Conservation (phyloP, 2,797 vertebrate genomes). For the Thunnus albacares region DNA sequence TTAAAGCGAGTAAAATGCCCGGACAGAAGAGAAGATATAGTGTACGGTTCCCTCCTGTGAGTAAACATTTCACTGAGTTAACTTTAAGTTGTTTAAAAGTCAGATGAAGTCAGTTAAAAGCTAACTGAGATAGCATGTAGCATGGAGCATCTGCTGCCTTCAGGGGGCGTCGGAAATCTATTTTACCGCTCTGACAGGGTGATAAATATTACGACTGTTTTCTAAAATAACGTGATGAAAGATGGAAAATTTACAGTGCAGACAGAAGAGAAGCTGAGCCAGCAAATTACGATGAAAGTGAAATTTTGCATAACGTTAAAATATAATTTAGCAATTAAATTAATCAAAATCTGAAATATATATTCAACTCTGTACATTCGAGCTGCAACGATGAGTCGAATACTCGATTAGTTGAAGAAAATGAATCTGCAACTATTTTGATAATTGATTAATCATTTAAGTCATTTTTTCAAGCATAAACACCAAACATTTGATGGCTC, state of each 20-base stretch:
- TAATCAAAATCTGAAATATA: too few relatives aligned
- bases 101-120: background rate
- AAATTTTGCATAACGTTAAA: background rate
- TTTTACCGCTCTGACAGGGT: accelerated
- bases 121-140: slow-evolving; percentile 3
- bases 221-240: background rate
- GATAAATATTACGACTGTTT: background rate
- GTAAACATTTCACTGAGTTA: slow-evolving; percentile 17
- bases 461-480: too few relatives aligned
- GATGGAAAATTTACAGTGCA: background rate
- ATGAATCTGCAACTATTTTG: too few relatives aligned
- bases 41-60: slow-evolving; percentile 86
- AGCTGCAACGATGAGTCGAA: too few relatives aligned
- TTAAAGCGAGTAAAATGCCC: slow-evolving; percentile 76
- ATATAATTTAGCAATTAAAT: too few relatives aligned
- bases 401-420: too few relatives aligned
- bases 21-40: slow-evolving; percentile 82
- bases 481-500: too few relatives aligned
- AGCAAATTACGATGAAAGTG: background rate
- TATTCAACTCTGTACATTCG: background rate
- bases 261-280: accelerated
- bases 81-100: background rate
- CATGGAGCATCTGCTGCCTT: slow-evolving; percentile 27
- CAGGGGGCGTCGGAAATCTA: slow-evolving; percentile 4
- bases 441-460: too few relatives aligned